These are phyloP conservation scores for Myxocyprinus asiaticus DNA, from an alignment of 2,113 vertebrate genomes.

Conservation along the genomic window DNA sequence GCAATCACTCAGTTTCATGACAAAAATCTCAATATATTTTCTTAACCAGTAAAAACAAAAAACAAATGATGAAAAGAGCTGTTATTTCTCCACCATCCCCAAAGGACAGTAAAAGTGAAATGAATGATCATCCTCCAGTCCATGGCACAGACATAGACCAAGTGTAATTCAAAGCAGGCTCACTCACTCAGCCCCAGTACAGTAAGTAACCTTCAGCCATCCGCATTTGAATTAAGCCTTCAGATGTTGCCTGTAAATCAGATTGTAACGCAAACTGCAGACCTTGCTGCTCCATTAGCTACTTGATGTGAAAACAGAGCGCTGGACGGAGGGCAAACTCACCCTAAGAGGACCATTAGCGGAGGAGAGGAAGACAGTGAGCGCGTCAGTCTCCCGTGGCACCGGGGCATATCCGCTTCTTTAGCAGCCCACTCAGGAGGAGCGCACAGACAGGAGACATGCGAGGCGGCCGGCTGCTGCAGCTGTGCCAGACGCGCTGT, in stretches of 20 bases:
- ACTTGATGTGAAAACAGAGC: constrained; percentile 19
- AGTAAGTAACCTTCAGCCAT: constrained; percentile 32
- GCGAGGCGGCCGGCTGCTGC: constrained; percentile 2
- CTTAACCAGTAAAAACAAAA: not conserved
- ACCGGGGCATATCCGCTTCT: constrained; percentile 47
- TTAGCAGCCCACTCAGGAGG: constrained; percentile 25
- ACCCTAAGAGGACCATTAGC: constrained; percentile 54
- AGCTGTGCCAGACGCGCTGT: constrained; percentile 23
- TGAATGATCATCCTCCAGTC: constrained; percentile 1
- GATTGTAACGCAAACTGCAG: constrained; percentile 25
- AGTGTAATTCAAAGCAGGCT: constrained; percentile 35
- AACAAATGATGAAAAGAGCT: not conserved
- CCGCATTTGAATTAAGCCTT: constrained; percentile 25
- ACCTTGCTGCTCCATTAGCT: not conserved
- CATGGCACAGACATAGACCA: not conserved
- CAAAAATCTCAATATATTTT: not conserved
- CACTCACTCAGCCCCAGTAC: constrained; percentile 17
- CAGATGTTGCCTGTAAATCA: not conserved
- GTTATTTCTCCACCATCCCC: not conserved
- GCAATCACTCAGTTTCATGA: constrained; percentile 6
- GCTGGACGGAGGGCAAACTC: constrained; percentile 47
- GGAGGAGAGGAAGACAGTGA: constrained; percentile 46
- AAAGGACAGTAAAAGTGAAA: not conserved
- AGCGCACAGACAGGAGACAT: constrained; percentile 23
- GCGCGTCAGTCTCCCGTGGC: constrained; percentile 46